Evolutionary conservation across 2,888 invertebrate genomes (phyloP).

Genomic region (Dryadula phaetusa): DNA sequence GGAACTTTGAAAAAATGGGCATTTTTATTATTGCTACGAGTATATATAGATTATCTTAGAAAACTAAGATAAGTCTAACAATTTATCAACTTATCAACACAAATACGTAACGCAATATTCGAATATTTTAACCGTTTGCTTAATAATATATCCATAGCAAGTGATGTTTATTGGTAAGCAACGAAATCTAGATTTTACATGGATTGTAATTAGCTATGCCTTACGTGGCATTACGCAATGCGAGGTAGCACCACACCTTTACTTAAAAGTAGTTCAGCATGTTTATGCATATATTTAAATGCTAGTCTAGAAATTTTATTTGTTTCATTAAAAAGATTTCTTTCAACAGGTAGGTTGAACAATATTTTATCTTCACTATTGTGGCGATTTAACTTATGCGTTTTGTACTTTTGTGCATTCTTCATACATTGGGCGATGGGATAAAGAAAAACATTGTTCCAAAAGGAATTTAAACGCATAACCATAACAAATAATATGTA

Average conservation of each 20-base stretch:
- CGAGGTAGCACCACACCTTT: slow-evolving; percentile 43
- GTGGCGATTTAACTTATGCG: neutral
- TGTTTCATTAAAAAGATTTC: slow-evolving; percentile 23
- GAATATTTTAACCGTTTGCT: slow-evolving; percentile 22
- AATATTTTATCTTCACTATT: too few relatives aligned
- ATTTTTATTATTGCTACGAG: neutral
- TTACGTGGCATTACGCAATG: slow-evolving; percentile 47
- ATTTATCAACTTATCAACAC: slow-evolving; percentile 18
- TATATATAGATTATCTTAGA: too few relatives aligned
- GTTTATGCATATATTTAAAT: slow-evolving; percentile 42
- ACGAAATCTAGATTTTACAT: slow-evolving; percentile 46
- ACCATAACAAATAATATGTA: too few relatives aligned
- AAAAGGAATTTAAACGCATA: neutral
- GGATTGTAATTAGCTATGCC: slow-evolving; percentile 49
- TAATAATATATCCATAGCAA: slow-evolving; percentile 40
- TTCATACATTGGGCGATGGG: neutral
- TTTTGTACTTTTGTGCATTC: neutral
- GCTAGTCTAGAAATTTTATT: slow-evolving; percentile 26
- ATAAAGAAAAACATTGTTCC: too few relatives aligned
- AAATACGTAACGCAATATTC: slow-evolving; percentile 12
- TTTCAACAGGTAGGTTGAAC: too few relatives aligned
- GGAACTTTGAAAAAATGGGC: too few relatives aligned
- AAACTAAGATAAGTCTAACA: too few relatives aligned
- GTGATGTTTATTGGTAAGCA: slow-evolving; percentile 43
- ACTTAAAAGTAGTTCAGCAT: slow-evolving; percentile 41